Percentiles rank a stretch among this genome's conserved stretches.
Evolutionary conservation across 2,113 vertebrate species (phyloP).

Genomic region (Aspidoscelis tigris): DNA sequence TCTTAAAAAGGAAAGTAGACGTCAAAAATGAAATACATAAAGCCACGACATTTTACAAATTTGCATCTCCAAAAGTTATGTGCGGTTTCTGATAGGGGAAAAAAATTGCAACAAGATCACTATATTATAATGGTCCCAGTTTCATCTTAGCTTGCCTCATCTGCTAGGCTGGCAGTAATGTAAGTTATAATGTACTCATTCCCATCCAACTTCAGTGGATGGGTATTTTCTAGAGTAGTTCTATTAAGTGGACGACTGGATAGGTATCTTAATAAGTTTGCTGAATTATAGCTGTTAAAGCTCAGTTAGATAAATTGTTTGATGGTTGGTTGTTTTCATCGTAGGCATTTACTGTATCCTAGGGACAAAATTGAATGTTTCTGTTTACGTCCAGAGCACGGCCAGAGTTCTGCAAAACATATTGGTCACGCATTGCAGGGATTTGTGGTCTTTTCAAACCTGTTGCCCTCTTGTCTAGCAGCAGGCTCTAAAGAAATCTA

Average conservation of each 20-base stretch:
- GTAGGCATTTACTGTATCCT: constrained; percentile 70
- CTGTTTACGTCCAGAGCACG: constrained; percentile 27
- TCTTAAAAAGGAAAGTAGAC: constrained; percentile 84
- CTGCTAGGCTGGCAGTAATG: constrained; percentile 59
- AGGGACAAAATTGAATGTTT: constrained; percentile 38
- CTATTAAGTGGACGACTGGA: constrained; percentile 57
- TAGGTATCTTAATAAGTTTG: constrained; percentile 57
- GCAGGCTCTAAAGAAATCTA: neutral
- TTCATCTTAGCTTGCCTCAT: constrained; percentile 56
- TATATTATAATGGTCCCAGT: constrained; percentile 58
- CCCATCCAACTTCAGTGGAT: constrained; percentile 56
- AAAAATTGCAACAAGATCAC: constrained; percentile 72
- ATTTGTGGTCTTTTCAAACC: neutral
- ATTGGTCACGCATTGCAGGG: constrained; percentile 15
- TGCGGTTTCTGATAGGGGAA: constrained; percentile 71
- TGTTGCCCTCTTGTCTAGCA: neutral
- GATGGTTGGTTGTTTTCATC: constrained; percentile 69
- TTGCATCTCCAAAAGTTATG: constrained; percentile 79
- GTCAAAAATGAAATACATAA: constrained; percentile 80
- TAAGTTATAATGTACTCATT: constrained; percentile 55
- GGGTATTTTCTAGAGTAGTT: constrained; percentile 60
- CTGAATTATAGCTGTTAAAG: constrained; percentile 57
- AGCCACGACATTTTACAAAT: constrained; percentile 78
- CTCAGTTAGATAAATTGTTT: constrained; percentile 36
- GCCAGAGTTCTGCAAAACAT: constrained; percentile 34